A percentile compares a stretch with the other conserved stretches of the same genome.
Evolutionary conservation across 1,140 invertebrate genomes (phyloP).

Genomic region (Chlorops oryzae): DNA sequence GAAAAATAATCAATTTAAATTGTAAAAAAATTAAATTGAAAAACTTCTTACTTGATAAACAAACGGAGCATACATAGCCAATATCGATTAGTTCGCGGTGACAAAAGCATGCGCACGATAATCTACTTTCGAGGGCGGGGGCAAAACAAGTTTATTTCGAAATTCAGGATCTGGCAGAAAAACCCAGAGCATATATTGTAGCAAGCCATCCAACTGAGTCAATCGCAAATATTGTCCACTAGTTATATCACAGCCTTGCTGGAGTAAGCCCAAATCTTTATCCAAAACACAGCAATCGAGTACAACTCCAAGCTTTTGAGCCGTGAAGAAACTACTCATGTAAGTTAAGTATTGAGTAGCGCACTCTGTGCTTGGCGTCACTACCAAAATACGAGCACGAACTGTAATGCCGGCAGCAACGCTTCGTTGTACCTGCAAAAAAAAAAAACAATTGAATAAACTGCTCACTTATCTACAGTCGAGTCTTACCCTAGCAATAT

Average conservation of each 20-base stretch:
- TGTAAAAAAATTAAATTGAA: conserved; percentile 14
- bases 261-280: conserved; percentile 81
- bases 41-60: conserved; percentile 78
- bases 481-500: conserved; percentile 65
- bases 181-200: conserved; percentile 94
- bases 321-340: conserved; percentile 97
- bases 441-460: background rate
- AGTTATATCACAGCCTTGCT: conserved; percentile 95
- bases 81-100: conserved; percentile 94
- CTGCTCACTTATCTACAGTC: background rate
- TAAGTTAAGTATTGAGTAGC: conserved; percentile 96
- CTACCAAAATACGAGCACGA: conserved; percentile 71
- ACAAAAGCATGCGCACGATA: conserved; percentile 97
- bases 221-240: conserved; percentile 82
- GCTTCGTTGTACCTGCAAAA: conserved; percentile 54
- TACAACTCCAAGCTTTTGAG: conserved; percentile 84
- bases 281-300: conserved; percentile 92
- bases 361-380: conserved; percentile 85
- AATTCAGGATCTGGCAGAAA: conserved; percentile 80
- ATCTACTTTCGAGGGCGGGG: conserved; percentile 85
- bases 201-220: conserved; percentile 70
- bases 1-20: conserved; percentile 24
- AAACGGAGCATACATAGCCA: conserved; percentile 96
- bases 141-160: conserved; percentile 77
- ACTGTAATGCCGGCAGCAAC: conserved; percentile 59